A percentile compares a stretch with the other conserved stretches of the same genome.
Evolutionary conservation across 2,797 vertebrate genomes (phyloP).

Genomic region (Gymnoscopelus microlampas): DNA sequence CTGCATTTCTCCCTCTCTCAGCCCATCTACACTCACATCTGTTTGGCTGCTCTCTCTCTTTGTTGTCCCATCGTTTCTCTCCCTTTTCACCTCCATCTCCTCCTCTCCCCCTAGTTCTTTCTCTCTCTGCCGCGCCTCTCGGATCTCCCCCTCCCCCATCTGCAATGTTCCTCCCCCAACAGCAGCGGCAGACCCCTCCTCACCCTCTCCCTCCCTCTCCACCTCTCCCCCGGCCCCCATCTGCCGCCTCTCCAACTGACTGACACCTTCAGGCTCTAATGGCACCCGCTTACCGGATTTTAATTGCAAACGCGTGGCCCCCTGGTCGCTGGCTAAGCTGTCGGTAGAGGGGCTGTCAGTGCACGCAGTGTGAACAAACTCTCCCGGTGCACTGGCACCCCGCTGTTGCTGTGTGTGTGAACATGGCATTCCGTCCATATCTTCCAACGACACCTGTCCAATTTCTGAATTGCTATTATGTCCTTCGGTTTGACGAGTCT

Average conservation of each 20-base stretch:
- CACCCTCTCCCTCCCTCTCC: conserved; percentile 65
- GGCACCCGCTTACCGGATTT: conserved; percentile 75
- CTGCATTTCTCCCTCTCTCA: conserved; percentile 26
- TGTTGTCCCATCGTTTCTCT: conserved; percentile 61
- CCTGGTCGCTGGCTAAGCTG: conserved; percentile 63
- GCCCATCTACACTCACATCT: conserved; percentile 21
- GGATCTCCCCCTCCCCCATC: conserved; percentile 66
- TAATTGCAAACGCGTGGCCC: conserved; percentile 67
- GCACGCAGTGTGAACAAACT: conserved; percentile 46
- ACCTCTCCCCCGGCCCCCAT: conserved; percentile 70
- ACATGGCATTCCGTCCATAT: conserved; percentile 13
- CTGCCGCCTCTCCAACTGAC: conserved; percentile 72
- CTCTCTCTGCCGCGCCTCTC: conserved; percentile 53
- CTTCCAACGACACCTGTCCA: conserved; percentile 34
- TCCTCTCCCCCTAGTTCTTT: conserved; percentile 50
- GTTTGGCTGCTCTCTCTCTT: conserved; percentile 66
- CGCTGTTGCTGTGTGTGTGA: conserved; percentile 34
- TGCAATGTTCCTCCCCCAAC: conserved; percentile 76
- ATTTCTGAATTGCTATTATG: conserved; percentile 39
- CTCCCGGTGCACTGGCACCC: conserved; percentile 38
- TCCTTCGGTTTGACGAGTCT: conserved; percentile 21
- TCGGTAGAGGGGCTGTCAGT: conserved; percentile 55
- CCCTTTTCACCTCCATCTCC: conserved; percentile 64
- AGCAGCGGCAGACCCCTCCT: conserved; percentile 66
- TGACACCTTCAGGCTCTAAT: conserved; percentile 77